Percentiles rank a stretch among this genome's conserved stretches.
Conservation (phyloP, 2,888 invertebrate species). For the Andrena hattorfiana region DNA sequence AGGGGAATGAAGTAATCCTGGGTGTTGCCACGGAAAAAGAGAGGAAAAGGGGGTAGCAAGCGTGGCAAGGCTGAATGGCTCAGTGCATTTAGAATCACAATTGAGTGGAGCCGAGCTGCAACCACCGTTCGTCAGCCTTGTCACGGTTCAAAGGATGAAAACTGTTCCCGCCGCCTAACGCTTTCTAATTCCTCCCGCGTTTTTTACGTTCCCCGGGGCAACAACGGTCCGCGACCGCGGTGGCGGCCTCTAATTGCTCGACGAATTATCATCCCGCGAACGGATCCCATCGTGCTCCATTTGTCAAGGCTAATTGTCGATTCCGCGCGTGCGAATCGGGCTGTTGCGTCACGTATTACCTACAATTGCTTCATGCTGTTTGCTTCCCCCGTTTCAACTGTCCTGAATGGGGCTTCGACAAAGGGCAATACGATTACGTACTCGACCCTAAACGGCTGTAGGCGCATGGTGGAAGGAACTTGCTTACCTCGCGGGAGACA, state of each 20-base stretch:
- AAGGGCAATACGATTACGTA: background rate
- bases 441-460: background rate
- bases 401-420: background rate
- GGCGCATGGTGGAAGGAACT: no score
- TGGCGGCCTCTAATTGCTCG: conserved; percentile 42
- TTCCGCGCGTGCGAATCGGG: background rate
- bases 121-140: conserved; percentile 50
- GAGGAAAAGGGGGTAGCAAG: conserved; percentile 38
- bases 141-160: conserved; percentile 47
- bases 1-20: conserved; percentile 63
- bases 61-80: conserved; percentile 53
- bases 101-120: conserved; percentile 55
- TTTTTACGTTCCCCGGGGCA: conserved; percentile 21
- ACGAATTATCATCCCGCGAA: conserved; percentile 35
- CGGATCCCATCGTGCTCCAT: conserved; percentile 17
- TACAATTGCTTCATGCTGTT: no score
- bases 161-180: conserved; percentile 57
- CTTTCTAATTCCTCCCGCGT: conserved; percentile 60
- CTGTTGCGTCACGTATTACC: conserved; percentile 14
- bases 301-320: conserved; percentile 27
- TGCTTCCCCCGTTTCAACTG: background rate
- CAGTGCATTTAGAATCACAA: conserved; percentile 65
- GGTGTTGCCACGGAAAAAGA: conserved; percentile 55
- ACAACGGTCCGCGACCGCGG: conserved; percentile 13
- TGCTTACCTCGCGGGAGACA: no score